Evolutionary conservation across 2,888 invertebrate genomes (phyloP).

Genomic region (Elaeidobius kamerunicus): DNA sequence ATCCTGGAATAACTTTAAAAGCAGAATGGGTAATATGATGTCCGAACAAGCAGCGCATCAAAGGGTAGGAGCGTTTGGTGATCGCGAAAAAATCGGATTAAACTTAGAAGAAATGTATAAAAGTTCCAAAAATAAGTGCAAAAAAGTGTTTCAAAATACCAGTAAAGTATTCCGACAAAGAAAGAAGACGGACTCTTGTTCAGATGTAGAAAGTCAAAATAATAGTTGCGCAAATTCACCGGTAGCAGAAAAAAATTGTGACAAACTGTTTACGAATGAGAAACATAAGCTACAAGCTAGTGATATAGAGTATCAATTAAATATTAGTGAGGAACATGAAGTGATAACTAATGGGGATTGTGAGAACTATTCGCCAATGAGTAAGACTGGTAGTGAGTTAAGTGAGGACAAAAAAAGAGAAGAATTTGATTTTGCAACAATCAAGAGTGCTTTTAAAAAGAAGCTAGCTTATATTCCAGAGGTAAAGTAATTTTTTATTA

Average conservation of each 20-base stretch:
- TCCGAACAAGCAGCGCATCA: constrained; percentile 46
- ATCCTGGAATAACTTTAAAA: constrained; percentile 44
- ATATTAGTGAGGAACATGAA: constrained; percentile 30
- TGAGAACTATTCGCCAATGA: constrained; percentile 17
- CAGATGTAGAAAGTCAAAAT: constrained; percentile 27
- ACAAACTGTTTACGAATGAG: not conserved
- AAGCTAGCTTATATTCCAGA: constrained; percentile 37
- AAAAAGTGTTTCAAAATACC: constrained; percentile 44
- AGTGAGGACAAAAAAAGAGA: constrained; percentile 34
- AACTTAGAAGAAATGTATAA: constrained; percentile 49
- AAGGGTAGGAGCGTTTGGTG: constrained; percentile 45
- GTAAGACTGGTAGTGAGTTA: constrained; percentile 28
- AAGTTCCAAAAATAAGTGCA: constrained; percentile 47
- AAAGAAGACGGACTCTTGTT: constrained; percentile 1
- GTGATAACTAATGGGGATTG: constrained; percentile 17
- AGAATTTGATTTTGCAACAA: constrained; percentile 42
- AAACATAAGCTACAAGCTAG: constrained; percentile 38
- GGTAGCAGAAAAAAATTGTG: constrained; percentile 15
- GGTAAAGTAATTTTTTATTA: constrained; percentile 37
- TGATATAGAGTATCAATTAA: constrained; percentile 45
- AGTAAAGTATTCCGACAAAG: constrained; percentile 42
- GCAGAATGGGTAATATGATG: constrained; percentile 45
- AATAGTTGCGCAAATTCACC: constrained; percentile 12
- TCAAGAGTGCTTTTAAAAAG: constrained; percentile 43
- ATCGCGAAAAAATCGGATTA: constrained; percentile 43